A percentile compares a stretch with the other conserved stretches of the same genome.
These are phyloP conservation scores for Trichacis sp. DNA, from an alignment of 2,888 invertebrate genomes.

Conservation along the genomic window DNA sequence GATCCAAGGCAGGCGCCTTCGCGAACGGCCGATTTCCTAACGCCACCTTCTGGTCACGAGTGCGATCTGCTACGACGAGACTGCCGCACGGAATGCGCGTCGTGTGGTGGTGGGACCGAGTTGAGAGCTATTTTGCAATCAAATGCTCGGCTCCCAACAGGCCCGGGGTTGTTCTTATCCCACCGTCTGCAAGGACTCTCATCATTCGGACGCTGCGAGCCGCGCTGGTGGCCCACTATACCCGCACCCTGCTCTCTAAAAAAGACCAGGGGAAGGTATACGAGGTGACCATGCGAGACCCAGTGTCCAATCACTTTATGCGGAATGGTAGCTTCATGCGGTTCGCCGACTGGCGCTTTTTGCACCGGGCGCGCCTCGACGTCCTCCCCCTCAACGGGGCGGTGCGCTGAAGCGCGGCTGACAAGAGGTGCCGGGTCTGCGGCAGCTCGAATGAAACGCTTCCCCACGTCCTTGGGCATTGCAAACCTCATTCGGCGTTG, in stretches of 20 bases:
- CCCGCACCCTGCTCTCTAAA: slow-evolving; percentile 25
- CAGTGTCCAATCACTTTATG: slow-evolving; percentile 47
- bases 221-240: slow-evolving; percentile 8
- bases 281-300: slow-evolving; percentile 30
- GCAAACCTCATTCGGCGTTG: slow-evolving; percentile 50
- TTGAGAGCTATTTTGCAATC: slow-evolving; percentile 18
- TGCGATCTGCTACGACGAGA: neutral
- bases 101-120: slow-evolving; percentile 44
- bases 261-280: slow-evolving; percentile 53
- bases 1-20: slow-evolving; percentile 12
- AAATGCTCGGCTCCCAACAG: neutral
- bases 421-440: slow-evolving; percentile 45
- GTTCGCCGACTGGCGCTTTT: slow-evolving; percentile 65
- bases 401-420: slow-evolving; percentile 40
- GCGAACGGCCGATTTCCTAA: slow-evolving; percentile 3
- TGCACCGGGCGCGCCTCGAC: slow-evolving; percentile 52
- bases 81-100: neutral
- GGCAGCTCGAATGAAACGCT: neutral
- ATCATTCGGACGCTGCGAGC: slow-evolving; percentile 7
- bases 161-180: slow-evolving; percentile 26
- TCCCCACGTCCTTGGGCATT: slow-evolving; percentile 61
- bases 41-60: neutral
- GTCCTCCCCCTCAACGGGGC: slow-evolving; percentile 31
- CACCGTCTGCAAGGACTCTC: slow-evolving; percentile 23
- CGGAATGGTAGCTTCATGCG: slow-evolving; percentile 14